Conservation (phyloP, 2,113 vertebrate species). For the Myotis davidii region DNA sequence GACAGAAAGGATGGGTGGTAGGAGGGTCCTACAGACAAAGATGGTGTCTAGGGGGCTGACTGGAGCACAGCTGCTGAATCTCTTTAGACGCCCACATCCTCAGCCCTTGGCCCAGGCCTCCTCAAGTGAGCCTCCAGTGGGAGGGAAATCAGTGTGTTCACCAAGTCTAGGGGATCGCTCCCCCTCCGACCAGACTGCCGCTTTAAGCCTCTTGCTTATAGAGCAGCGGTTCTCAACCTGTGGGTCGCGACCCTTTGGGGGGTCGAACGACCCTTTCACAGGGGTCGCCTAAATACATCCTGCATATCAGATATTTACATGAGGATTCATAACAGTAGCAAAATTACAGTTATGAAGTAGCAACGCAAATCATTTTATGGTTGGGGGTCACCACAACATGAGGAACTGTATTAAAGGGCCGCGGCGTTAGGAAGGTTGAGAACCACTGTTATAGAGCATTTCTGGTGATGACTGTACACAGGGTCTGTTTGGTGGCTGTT, state of each 20-base stretch:
- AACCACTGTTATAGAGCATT: not conserved
- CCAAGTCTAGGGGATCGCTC: not conserved
- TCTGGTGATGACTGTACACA: not conserved
- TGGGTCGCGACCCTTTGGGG: too few species aligned
- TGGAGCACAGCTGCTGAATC: not conserved
- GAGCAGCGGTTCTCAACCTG: not conserved
- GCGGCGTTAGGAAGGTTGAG: too few species aligned
- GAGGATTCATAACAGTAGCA: too few species aligned
- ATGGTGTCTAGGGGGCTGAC: not conserved
- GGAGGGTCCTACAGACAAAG: not conserved
- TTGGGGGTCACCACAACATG: too few species aligned
- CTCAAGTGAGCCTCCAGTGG: not conserved
- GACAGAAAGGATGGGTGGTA: not conserved
- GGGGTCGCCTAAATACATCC: too few species aligned
- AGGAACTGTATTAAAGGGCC: too few species aligned
- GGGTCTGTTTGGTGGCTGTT: not conserved
- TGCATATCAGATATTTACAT: too few species aligned
- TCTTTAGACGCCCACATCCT: not conserved
- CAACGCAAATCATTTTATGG: too few species aligned
- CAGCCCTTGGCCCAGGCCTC: not conserved
- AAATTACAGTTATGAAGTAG: too few species aligned
- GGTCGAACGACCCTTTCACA: too few species aligned
- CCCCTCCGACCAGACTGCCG: not conserved
- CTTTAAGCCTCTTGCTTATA: not conserved
- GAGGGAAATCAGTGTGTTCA: not conserved